These are phyloP conservation scores for Cichlasoma orientale DNA, from an alignment of 2,797 vertebrate species.

Conservation along the genomic window DNA sequence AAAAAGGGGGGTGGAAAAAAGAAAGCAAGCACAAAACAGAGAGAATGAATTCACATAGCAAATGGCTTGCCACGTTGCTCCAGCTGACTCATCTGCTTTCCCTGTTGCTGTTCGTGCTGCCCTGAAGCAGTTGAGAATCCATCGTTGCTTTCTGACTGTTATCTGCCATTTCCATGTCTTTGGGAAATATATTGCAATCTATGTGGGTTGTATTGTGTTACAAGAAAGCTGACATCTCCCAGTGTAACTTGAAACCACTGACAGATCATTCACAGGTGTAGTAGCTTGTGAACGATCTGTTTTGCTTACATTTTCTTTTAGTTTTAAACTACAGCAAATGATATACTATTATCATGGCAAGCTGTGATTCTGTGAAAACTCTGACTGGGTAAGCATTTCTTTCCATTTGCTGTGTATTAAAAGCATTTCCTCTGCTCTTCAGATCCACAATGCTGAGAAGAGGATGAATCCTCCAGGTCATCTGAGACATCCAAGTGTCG, in stretches of 20 bases:
- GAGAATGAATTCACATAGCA: slow-evolving; percentile 19
- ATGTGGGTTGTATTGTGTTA: neutral
- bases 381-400: neutral
- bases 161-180: neutral
- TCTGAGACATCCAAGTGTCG: slow-evolving; percentile 60
- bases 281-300: slow-evolving; percentile 3
- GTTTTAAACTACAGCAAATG: neutral
- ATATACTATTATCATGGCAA: neutral
- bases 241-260: slow-evolving; percentile 5
- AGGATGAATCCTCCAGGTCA: slow-evolving; percentile 73
- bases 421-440: slow-evolving; percentile 1
- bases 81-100: slow-evolving; percentile 57
- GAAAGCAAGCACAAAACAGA: neutral
- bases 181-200: slow-evolving; percentile 6
- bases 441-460: slow-evolving; percentile 78
- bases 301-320: neutral
- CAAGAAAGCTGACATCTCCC: neutral
- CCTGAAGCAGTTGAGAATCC: slow-evolving; percentile 28
- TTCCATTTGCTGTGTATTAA: neutral
- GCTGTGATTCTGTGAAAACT: neutral
- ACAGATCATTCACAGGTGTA: slow-evolving; percentile 5
- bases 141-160: slow-evolving; percentile 4
- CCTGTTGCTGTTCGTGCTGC: slow-evolving; percentile 49
- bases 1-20: neutral
- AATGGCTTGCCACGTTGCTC: slow-evolving; percentile 44